Conservation (phyloP, 2,797 vertebrate species). For the Anabas testudineus region DNA sequence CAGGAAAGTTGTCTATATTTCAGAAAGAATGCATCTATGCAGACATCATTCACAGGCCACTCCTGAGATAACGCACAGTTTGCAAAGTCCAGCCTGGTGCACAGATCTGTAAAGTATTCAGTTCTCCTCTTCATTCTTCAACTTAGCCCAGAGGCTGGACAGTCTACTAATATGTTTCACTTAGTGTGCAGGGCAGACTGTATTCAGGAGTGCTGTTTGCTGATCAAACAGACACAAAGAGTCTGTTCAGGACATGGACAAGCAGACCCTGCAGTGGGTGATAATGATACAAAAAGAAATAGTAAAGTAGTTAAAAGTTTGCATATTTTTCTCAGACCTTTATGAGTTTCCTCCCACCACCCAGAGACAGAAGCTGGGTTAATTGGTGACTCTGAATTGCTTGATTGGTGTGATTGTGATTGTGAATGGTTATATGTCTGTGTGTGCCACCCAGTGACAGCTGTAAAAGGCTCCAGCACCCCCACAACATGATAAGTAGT, state of each 20-base stretch:
- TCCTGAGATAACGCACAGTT: too few species aligned
- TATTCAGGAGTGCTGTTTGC: constrained; percentile 35
- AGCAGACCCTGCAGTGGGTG: constrained; percentile 1
- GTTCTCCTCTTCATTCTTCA: constrained; percentile 26
- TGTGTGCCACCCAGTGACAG: too few species aligned
- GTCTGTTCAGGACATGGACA: constrained; percentile 7
- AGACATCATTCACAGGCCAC: background rate
- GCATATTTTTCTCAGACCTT: too few species aligned
- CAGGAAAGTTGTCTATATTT: background rate
- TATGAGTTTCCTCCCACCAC: too few species aligned
- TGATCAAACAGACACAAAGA: constrained; percentile 47
- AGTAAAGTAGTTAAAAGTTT: background rate
- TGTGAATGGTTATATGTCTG: too few species aligned
- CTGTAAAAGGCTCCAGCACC: too few species aligned
- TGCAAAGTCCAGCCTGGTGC: constrained; percentile 5
- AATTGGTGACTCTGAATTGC: too few species aligned
- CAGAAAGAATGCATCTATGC: background rate
- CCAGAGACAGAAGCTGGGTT: too few species aligned
- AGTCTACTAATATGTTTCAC: background rate
- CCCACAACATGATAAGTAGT: too few species aligned
- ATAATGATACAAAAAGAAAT: background rate
- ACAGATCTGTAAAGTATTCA: constrained; percentile 19
- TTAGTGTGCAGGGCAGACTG: constrained; percentile 12
- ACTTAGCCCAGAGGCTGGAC: constrained; percentile 13
- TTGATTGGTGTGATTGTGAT: too few species aligned